Evolutionary conservation across 2,113 vertebrate genomes (phyloP), one percentile per base, ranked within the genome.

Genomic region (Prietella phreatophila): DNA sequence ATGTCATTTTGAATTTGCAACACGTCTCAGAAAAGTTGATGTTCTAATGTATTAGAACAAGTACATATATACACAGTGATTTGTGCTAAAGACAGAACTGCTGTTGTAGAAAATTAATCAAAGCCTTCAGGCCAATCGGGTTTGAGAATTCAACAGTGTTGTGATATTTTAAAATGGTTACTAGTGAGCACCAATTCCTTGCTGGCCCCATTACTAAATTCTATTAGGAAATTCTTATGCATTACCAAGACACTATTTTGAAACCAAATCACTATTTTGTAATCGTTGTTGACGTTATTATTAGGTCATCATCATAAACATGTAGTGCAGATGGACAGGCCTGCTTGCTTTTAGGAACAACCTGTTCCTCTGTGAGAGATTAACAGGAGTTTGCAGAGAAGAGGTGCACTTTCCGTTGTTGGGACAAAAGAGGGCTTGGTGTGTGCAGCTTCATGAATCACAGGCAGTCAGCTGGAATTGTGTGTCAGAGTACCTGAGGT

Each of bases 381-480:
- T 63, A 80, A 47, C 17, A 65, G 19, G 17, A 39, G 58, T 80
- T 36, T 86, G 75, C 11, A 50, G 4, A 60, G 22, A 60, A 30
- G 63, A 85, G 25, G 56, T 65, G 27, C 73, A 79, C 36, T 82
- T 33, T 73, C 50, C 42, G n/a, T n/a, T 78, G 42, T 27, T 30
- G 76, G 27, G 76, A 79, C 76, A 63, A 87, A 80, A 89, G 33
- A 85, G 25, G 73, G 47, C 73, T 25, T 22, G 76, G 61, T 75
- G 10, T 22, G 33, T 86, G 58, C 50, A 84, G 87, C 71, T 50
- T 39, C 36, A 73, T 86, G 76, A 78, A 82, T 87, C 79, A 65
- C 39, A 19, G 53, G 17, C 67, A 42, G 36, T 75, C 86, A 53
- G 80, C 36, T 80, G 73, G 39, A 79, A 71, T 79, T 47, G 55